Percentiles rank a stretch among this genome's conserved stretches.
These are phyloP conservation scores for Oligia fasciuncula DNA, from an alignment of 2,888 invertebrate genomes.

Conservation along the genomic window DNA sequence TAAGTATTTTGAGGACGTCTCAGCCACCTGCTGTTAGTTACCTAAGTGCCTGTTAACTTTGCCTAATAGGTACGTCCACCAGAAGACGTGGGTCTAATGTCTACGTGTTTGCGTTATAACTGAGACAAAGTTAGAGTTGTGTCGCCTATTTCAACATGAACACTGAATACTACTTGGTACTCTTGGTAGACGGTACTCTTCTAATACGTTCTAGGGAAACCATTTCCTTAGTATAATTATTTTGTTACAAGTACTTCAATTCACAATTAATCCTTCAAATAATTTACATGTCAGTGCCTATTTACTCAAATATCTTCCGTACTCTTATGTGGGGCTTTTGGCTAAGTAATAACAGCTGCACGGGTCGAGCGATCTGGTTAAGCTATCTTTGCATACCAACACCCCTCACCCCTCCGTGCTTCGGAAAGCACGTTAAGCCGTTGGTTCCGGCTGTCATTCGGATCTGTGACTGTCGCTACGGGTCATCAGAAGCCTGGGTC, in stretches of 20 bases:
- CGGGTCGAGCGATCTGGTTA: too few relatives aligned
- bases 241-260: too few relatives aligned
- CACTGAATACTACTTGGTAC: neutral
- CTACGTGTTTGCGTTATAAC: neutral
- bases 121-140: neutral
- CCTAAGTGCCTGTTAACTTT: conserved; percentile 1
- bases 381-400: too few relatives aligned
- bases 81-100: neutral
- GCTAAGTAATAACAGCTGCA: too few relatives aligned
- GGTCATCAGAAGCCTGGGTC: too few relatives aligned
- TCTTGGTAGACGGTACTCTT: neutral
- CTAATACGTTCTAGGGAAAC: neutral
- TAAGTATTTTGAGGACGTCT: neutral
- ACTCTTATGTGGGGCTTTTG: too few relatives aligned
- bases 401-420: too few relatives aligned
- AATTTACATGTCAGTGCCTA: neutral
- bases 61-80: conserved; percentile 7
- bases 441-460: too few relatives aligned
- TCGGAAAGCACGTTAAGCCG: too few relatives aligned
- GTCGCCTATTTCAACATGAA: too few relatives aligned
- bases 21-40: conserved; percentile 7
- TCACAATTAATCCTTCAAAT: neutral
- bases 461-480: too few relatives aligned
- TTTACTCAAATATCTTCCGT: neutral
- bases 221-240: too few relatives aligned